Evolutionary conservation across 2,113 vertebrate genomes (phyloP), one percentile per base, ranked within the genome.

Genomic region (Aegotheles bennettii): DNA sequence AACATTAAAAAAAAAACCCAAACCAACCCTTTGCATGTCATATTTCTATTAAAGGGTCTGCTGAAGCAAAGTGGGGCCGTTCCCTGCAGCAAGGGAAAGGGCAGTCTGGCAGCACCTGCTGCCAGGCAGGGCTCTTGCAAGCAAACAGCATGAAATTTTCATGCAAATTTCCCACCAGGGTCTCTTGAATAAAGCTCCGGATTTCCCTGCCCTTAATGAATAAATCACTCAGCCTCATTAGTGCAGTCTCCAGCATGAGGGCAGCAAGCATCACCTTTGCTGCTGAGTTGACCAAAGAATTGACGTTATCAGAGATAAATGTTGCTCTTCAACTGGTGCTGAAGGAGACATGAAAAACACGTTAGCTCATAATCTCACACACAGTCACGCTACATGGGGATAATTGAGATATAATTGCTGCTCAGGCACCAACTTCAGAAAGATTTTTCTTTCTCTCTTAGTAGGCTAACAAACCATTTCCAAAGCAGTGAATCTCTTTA

Each of bases 391-490:
- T 47, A 47, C 4, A 6, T 36, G 77, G 47, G 28, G 76, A 63
- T 95, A 92, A 95, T 45, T 95, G 82, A 95, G 90, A 90, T 69
- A 8, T 33, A 91, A 95, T 35, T 94, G 79, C 90, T 95, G 74
- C 71, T 95, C 82, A 88, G 71, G 31, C 71, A 73, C 28, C 56
- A 86, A 59, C 71, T 77, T 89, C 75, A 77, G 87, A 64, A 76
- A 48, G 29, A 56, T 17, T 38, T 79, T 64, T 90, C n/a, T 76
- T 70, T 53, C 9, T 10, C 73, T 53, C 48, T 79, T 65, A 82
- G 54, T 80, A 90, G 42, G 47, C 75, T 91, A 91, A 83, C 74
- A 91, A 95, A 63, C 51, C 47, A 40, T 92, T 93, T 86, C 9
- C 11, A 89, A 76, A 80, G 67, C 82, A 76, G 33, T 33, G 50